Evolutionary conservation across 2,797 vertebrate species (phyloP).

Genomic region (Tiaroga cobitis): DNA sequence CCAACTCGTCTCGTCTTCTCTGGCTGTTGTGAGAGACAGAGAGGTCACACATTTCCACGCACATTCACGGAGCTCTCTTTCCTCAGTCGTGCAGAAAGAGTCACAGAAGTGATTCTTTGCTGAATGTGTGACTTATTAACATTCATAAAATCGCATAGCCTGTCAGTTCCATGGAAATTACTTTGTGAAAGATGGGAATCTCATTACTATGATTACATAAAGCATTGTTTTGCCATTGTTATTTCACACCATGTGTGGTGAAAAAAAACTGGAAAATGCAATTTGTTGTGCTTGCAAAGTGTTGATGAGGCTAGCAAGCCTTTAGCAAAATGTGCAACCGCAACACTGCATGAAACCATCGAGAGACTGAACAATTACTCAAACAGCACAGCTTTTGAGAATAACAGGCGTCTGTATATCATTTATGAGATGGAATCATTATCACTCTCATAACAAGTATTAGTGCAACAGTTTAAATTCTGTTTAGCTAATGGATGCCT

Average conservation of each 20-base stretch:
- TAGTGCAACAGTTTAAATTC: constrained; percentile 17
- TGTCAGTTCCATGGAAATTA: not conserved
- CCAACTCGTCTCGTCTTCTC: constrained; percentile 27
- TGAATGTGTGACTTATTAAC: constrained; percentile 22
- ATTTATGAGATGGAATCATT: constrained; percentile 27
- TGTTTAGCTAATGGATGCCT: not conserved
- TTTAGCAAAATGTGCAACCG: constrained; percentile 34
- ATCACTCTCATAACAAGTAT: constrained; percentile 14
- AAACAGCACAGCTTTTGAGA: constrained; percentile 39
- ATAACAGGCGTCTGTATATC: constrained; percentile 20
- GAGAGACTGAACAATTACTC: constrained; percentile 34
- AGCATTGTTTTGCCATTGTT: constrained; percentile 31
- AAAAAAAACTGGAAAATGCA: constrained; percentile 33
- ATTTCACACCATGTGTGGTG: constrained; percentile 24
- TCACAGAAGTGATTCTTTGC: not conserved
- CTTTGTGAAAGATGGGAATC: constrained; percentile 20
- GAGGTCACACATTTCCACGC: constrained; percentile 42
- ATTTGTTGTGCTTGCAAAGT: constrained; percentile 39
- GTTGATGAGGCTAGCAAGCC: constrained; percentile 44
- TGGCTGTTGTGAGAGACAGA: constrained; percentile 38
- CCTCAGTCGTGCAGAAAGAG: not conserved
- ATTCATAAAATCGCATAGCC: constrained; percentile 3
- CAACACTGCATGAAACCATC: constrained; percentile 13
- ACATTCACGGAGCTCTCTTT: not conserved
- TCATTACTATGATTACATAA: constrained; percentile 37